Evolutionary conservation across 1,140 invertebrate species (phyloP), one percentile per base, ranked within the genome.

Genomic region (Euura saliciscinereae): DNA sequence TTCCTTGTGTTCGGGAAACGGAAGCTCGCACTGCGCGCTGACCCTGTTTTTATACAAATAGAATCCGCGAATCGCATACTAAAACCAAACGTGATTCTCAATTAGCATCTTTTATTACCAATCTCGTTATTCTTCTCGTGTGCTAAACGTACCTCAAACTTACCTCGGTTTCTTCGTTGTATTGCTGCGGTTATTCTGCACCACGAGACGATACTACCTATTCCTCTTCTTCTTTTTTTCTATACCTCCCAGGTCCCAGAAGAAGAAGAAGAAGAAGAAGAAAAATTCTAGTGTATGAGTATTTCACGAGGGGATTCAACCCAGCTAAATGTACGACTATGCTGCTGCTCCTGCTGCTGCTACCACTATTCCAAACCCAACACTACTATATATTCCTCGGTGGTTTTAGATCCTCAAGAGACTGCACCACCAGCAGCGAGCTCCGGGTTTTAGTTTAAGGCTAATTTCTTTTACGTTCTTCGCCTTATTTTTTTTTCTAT

Each of bases 11-110:
- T 28, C 28, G 28, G 28, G 28, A 28, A 28, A 28, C 28, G 28
- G 28, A 28, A 28, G 28, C 0, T 28, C 0, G 28, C 28, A 28
- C 28, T 28, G 28, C 28, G 28, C 28, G 28, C 28, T 28, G 28
- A 28, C 28, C 28, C 28, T 28, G 28, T 28, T 28, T 28, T 28
- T 28, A 28, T 28, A 28, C 28, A 28, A 59, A 11, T n/a, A n/a
- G 51, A 59, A 59, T 59, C 13, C 51, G 51, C 51, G 51, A 59
- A 59, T 59, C 51, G 51, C 51, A 59, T 59, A 59, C 51, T 59
- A 59, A 59, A 59, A 59, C 51, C 51, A 59, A 4, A 59, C 51
- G 51, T 59, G 6, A 59, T 59, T 59, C 51, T 59, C 51, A 59
- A 59, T 59, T 59, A 59, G 13, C 51, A n/a, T 3, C 10, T 59